Conservation (phyloP, 2,113 vertebrate species). For the Nycticryphes semicollaris region DNA sequence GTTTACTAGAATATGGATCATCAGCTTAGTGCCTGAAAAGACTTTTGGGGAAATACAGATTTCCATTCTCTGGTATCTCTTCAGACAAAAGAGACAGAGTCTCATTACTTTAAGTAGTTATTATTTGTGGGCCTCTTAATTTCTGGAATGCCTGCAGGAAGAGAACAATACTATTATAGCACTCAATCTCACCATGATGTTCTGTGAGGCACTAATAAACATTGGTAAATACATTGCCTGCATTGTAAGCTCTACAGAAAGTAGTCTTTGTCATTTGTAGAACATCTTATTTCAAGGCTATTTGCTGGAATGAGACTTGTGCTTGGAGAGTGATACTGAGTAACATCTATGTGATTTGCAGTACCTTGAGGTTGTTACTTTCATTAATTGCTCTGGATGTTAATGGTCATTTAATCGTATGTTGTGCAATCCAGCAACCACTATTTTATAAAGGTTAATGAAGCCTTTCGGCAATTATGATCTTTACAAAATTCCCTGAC, state of each 20-base stretch:
- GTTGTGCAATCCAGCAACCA: neutral
- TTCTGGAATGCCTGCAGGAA: neutral
- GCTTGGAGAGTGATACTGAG: neutral
- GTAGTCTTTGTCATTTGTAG: neutral
- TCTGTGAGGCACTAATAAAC: neutral
- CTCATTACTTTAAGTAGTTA: neutral
- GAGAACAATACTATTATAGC: neutral
- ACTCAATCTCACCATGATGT: neutral
- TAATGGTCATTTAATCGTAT: conserved; percentile 38
- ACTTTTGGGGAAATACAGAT: neutral
- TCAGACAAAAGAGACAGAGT: neutral
- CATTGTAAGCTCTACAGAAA: neutral
- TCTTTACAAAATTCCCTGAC: conserved; percentile 38
- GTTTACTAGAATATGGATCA: neutral
- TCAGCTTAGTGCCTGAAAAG: neutral
- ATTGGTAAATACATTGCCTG: neutral
- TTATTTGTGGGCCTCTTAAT: neutral
- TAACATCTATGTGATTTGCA: neutral
- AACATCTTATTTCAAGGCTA: neutral
- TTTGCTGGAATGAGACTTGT: neutral
- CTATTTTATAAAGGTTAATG: conserved; percentile 58
- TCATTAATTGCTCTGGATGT: conserved; percentile 34
- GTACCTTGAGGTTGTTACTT: neutral
- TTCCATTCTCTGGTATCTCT: neutral
- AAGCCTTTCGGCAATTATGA: conserved; percentile 40